Evolutionary conservation across 2,113 vertebrate species (phyloP), one percentile per base, ranked within the genome.

Genomic region (Malurus elegans): DNA sequence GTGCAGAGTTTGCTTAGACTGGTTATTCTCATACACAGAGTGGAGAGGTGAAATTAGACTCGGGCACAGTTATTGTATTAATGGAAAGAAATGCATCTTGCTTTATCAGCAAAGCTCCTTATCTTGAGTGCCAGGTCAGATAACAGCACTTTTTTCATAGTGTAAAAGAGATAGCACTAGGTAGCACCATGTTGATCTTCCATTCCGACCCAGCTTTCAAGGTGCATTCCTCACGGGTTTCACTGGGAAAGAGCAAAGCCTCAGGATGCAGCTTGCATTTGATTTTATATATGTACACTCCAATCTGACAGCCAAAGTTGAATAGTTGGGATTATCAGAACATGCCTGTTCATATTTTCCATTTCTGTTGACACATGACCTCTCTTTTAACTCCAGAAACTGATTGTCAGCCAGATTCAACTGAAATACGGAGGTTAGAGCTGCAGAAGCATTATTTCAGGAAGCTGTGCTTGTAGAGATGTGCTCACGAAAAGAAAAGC

Each of bases 61-160:
- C 0, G 0, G 18, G 20, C 31, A 67, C 25, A 57, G 21, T 31
- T 88, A 48, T 25, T 72, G n/a, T 25, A 48, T 69, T 65, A 88
- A 57, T 72, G 2, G 2, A 56, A 90, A 60, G 5, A 90, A 90
- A 75, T 45, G 21, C 18, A 60, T 48, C 34, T 36, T 86, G 10
- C 28, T 9, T 79, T 65, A 61, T 66, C 34, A 86, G 47, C 31
- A 88, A 83, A 54, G 7, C 17, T 76, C 31, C 90, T 56, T 79
- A 69, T 44, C 81, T 88, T 36, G 29, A 71, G 19, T 10, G 28
- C 19, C 25, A 36, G 20, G 11, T 72, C 26, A 56, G 73, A 45
- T 60, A 79, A 58, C 5, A 42, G n/a, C 0, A 0, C 5, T 67
- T 10, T 7, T 93, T 85, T 72, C n/a, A 21, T 4, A 44, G 12